These are phyloP conservation scores for Geophilus truncorum DNA, from an alignment of 2,888 invertebrate species.

Conservation along the genomic window DNA sequence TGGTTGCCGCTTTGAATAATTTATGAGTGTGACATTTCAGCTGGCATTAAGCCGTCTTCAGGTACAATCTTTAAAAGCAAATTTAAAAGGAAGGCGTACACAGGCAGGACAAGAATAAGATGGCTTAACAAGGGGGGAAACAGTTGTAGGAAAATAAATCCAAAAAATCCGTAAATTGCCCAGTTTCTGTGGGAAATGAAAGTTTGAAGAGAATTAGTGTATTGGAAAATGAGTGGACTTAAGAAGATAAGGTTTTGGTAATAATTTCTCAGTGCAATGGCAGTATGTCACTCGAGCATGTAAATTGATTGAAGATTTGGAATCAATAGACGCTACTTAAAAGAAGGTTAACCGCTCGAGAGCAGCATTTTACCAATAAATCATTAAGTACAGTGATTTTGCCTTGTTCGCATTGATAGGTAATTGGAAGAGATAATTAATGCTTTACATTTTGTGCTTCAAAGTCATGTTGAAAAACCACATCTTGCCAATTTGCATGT, in stretches of 20 bases:
- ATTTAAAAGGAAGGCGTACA: no score
- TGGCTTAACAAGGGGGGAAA: no score
- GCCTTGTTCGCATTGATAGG: background rate
- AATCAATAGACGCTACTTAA: background rate
- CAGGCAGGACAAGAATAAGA: no score
- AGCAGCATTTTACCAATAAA: background rate
- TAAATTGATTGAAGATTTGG: background rate
- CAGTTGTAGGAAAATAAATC: no score
- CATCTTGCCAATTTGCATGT: background rate
- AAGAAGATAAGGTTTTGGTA: background rate
- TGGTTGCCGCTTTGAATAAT: no score
- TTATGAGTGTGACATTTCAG: no score
- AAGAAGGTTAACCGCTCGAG: background rate
- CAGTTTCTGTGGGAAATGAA: no score
- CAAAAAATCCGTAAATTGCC: no score
- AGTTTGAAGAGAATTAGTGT: no score
- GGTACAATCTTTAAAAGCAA: no score
- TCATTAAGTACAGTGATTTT: background rate
- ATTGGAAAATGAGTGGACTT: no score
- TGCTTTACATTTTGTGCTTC: background rate
- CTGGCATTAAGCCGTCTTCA: no score
- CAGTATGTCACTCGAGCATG: background rate
- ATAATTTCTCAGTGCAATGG: background rate
- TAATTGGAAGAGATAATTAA: background rate
- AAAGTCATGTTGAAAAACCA: background rate